Evolutionary conservation across 2,113 vertebrate genomes (phyloP).

Genomic region (Romanogobio albipinnatus): DNA sequence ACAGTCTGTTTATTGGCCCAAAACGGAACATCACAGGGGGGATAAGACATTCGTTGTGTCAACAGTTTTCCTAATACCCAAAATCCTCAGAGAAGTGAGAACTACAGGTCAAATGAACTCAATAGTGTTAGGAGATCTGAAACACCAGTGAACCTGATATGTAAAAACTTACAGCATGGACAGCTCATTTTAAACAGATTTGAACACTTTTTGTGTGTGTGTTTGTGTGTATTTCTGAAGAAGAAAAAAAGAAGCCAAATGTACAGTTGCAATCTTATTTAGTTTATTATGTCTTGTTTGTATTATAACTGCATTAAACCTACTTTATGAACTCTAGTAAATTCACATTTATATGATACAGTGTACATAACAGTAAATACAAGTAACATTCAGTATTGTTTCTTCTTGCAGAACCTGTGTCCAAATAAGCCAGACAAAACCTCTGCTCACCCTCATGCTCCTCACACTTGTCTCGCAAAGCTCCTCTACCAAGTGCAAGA

Average conservation of each 20-base stretch:
- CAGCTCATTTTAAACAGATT: too few species aligned
- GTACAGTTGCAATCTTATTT: constrained; percentile 55
- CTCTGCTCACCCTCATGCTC: not conserved
- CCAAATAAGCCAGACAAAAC: constrained; percentile 12
- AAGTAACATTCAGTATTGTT: constrained; percentile 69
- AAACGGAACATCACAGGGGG: constrained; percentile 22
- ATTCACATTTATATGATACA: constrained; percentile 74
- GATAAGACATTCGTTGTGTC: constrained; percentile 43
- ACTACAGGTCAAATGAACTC: constrained; percentile 30
- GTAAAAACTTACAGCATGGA: not conserved
- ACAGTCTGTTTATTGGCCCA: constrained; percentile 17
- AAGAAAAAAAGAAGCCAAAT: constrained; percentile 9
- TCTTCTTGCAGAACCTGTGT: constrained; percentile 48
- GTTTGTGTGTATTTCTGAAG: not conserved
- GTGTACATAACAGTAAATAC: constrained; percentile 70
- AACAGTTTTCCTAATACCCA: constrained; percentile 42
- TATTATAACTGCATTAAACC: constrained; percentile 64
- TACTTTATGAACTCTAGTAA: constrained; percentile 66
- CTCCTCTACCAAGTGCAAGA: not conserved
- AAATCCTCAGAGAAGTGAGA: constrained; percentile 51
- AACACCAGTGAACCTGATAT: not conserved
- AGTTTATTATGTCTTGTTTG: constrained; percentile 65
- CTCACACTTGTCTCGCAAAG: not conserved
- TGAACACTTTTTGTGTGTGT: too few species aligned
- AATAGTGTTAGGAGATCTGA: not conserved